phyloP scores from a whole-genome alignment of 2,888 invertebrate species.

The Epistrophe eligans region DNA sequence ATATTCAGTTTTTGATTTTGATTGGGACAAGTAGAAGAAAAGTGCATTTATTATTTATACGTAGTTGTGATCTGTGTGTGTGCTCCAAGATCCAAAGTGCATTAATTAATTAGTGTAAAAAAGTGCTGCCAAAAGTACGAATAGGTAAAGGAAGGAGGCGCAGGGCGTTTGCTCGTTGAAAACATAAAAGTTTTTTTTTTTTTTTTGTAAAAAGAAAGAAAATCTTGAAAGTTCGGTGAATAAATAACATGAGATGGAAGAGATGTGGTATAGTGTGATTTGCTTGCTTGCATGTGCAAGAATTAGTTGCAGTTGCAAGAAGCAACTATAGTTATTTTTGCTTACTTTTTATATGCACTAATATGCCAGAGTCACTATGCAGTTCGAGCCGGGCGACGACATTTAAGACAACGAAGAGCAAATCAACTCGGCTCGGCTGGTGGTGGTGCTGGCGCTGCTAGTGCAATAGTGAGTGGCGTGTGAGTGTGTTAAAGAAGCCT shows the following conservation, averaged over 20 bases:
- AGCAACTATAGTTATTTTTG: slow-evolving; percentile 64
- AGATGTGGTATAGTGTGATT: slow-evolving; percentile 40
- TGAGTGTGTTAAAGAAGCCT: slow-evolving; percentile 31
- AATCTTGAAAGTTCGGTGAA: slow-evolving; percentile 53
- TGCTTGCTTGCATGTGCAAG: slow-evolving; percentile 39
- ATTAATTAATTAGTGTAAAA: slow-evolving; percentile 56
- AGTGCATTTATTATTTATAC: slow-evolving; percentile 56
- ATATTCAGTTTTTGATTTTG: slow-evolving; percentile 27
- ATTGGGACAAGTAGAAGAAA: slow-evolving; percentile 26
- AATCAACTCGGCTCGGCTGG: background rate
- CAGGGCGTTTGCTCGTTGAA: slow-evolving; percentile 56
- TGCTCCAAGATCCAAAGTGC: slow-evolving; percentile 42
- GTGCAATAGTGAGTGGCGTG: slow-evolving; percentile 22
- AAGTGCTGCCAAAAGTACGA: slow-evolving; percentile 41
- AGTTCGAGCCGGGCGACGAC: slow-evolving; percentile 26
- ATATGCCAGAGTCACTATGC: background rate
- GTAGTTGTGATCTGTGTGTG: slow-evolving; percentile 14
- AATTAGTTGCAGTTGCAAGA: slow-evolving; percentile 65
- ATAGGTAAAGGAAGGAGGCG: slow-evolving; percentile 4
- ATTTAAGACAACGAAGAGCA: slow-evolving; percentile 32
- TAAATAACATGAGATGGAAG: slow-evolving; percentile 5
- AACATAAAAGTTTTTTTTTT: background rate
- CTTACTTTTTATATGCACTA: slow-evolving; percentile 37
- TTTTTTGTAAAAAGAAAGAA: slow-evolving; percentile 18
- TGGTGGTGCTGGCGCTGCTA: slow-evolving; percentile 1